Evolutionary conservation across 1,140 invertebrate genomes (phyloP).

Genomic region (Sipha flava): DNA sequence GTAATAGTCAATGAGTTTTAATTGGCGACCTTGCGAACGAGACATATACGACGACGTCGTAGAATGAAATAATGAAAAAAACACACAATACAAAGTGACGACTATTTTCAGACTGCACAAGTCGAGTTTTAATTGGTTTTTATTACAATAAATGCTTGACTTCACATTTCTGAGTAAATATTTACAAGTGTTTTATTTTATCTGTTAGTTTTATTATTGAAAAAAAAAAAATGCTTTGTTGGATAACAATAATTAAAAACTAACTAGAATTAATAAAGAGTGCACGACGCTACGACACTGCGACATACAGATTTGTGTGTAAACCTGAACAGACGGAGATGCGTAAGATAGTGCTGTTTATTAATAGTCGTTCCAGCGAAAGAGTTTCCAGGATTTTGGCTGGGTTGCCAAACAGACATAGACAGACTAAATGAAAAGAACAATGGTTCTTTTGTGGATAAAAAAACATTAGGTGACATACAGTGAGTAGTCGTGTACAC

Average conservation of each 20-base stretch:
- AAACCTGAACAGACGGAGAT: not conserved
- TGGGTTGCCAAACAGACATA: conserved; percentile 5
- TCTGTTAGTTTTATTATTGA: not conserved
- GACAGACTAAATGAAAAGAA: not conserved
- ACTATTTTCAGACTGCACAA: not conserved
- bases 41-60: not conserved
- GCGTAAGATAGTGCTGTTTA: not conserved
- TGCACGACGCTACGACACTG: not conserved
- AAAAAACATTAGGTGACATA: not conserved
- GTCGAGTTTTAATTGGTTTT: not conserved
- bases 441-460: not conserved
- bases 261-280: not conserved
- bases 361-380: conserved; percentile 19
- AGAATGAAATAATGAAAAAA: not conserved
- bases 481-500: not conserved
- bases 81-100: not conserved
- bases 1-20: not conserved
- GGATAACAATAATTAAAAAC: not conserved
- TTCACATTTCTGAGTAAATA: no score
- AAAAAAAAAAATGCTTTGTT: not conserved
- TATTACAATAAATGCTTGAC: not conserved
- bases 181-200: not conserved
- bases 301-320: not conserved
- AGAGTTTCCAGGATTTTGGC: conserved; percentile 21
- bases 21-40: not conserved